phyloP scores from a whole-genome alignment of 2,888 invertebrate genomes.

The Heliconius erato region DNA sequence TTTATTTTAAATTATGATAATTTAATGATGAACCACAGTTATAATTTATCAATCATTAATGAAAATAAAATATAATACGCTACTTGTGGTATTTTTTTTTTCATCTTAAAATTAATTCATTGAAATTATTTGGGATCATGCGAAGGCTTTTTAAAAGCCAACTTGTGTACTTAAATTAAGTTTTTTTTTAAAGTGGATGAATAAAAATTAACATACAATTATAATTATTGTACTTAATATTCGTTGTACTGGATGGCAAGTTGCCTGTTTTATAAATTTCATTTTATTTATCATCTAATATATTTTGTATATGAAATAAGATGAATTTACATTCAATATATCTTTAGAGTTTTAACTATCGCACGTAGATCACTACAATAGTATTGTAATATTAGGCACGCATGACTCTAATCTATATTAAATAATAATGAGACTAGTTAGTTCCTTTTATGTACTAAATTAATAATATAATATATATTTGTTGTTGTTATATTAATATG shows the following conservation, averaged over 20 bases:
- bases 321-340: slow-evolving; percentile 24
- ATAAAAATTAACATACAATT: slow-evolving; percentile 16
- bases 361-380: slow-evolving; percentile 34
- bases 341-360: slow-evolving; percentile 24
- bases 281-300: slow-evolving; percentile 19
- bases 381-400: slow-evolving; percentile 76
- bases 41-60: slow-evolving; percentile 23
- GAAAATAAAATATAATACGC: slow-evolving; percentile 24
- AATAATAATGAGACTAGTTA: slow-evolving; percentile 84
- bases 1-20: slow-evolving; percentile 36
- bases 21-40: slow-evolving; percentile 28
- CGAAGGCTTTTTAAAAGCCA: slow-evolving; percentile 42
- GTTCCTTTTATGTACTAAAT: slow-evolving; percentile 78
- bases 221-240: slow-evolving; percentile 45
- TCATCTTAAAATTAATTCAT: slow-evolving; percentile 26
- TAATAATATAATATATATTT: slow-evolving; percentile 66
- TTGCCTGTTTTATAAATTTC: slow-evolving; percentile 29
- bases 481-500: slow-evolving; percentile 60
- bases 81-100: slow-evolving; percentile 22
- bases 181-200: background rate
- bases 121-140: slow-evolving; percentile 43
- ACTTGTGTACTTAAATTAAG: slow-evolving; percentile 28
- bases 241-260: slow-evolving; percentile 56
- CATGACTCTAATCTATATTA: slow-evolving; percentile 81
- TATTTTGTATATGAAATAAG: slow-evolving; percentile 7